Percentiles rank a stretch among this genome's conserved stretches.
Evolutionary conservation across 1,140 invertebrate species (phyloP).

Genomic region (Archivesica marissinica): DNA sequence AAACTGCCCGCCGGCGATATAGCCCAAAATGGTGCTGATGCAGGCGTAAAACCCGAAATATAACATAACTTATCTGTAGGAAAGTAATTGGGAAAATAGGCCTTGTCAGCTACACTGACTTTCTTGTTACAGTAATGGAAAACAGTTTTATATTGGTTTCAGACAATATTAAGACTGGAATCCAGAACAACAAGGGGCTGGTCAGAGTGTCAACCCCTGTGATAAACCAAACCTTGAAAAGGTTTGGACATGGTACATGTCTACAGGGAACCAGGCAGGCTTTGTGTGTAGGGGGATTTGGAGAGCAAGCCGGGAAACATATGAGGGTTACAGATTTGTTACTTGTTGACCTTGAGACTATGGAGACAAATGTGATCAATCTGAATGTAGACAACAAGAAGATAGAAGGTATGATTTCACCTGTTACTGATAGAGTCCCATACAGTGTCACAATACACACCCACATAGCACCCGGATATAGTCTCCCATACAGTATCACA

Average conservation of each 20-base stretch:
- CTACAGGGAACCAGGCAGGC: conserved; percentile 58
- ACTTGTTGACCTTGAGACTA: conserved; percentile 67
- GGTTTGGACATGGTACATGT: conserved; percentile 78
- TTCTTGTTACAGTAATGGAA: no score
- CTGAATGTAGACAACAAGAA: conserved; percentile 59
- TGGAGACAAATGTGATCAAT: conserved; percentile 62
- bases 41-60: no score
- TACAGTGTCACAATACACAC: no score
- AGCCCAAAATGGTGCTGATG: no score
- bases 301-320: conserved; percentile 79
- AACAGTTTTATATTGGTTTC: no score
- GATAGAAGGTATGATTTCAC: conserved; percentile 64
- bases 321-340: conserved; percentile 75
- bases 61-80: no score
- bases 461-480: no score
- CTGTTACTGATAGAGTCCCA: no score
- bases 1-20: no score
- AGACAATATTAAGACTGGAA: background rate
- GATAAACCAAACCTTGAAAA: conserved; percentile 38
- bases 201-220: background rate
- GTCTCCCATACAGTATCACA: no score
- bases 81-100: no score
- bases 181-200: background rate
- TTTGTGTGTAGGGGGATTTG: conserved; percentile 82
- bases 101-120: no score